Evolutionary conservation across 1,140 invertebrate species (phyloP).

Genomic region (Eumaeus atala): DNA sequence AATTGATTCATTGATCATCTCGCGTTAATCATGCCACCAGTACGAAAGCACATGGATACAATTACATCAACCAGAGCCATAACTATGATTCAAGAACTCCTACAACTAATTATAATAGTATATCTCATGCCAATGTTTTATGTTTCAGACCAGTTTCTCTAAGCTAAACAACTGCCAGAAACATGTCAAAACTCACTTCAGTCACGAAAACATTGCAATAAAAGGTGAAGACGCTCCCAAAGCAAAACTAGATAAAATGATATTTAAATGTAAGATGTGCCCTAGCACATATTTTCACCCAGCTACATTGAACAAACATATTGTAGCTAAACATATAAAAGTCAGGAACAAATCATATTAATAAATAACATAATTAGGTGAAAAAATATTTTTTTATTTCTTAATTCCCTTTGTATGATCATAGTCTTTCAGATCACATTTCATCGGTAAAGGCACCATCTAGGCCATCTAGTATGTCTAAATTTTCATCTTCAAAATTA

Average conservation of each 20-base stretch:
- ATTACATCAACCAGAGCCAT: no score
- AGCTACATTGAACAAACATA: slow-evolving; percentile 46
- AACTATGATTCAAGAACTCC: no score
- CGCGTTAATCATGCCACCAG: no score
- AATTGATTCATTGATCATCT: no score
- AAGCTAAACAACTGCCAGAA: slow-evolving; percentile 38
- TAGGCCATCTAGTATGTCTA: slow-evolving; percentile 37
- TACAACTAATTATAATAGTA: slow-evolving; percentile 4
- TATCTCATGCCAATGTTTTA: slow-evolving; percentile 2
- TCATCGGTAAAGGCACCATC: slow-evolving; percentile 55
- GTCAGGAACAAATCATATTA: slow-evolving; percentile 10
- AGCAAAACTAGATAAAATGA: slow-evolving; percentile 7
- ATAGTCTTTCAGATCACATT: slow-evolving; percentile 32
- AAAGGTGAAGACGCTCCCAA: slow-evolving; percentile 19
- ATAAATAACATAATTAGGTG: slow-evolving; percentile 1
- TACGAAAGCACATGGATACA: no score
- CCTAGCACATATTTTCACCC: slow-evolving; percentile 38
- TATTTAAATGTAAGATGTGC: slow-evolving; percentile 53
- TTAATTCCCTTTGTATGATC: slow-evolving; percentile 5
- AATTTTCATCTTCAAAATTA: slow-evolving; percentile 23
- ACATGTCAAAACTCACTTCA: slow-evolving; percentile 44
- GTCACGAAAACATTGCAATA: slow-evolving; percentile 15
- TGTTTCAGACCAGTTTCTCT: slow-evolving; percentile 41
- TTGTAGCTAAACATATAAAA: slow-evolving; percentile 49
- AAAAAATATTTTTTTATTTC: slow-evolving; percentile 11